Base-by-base conservation (phyloP, 1,140 invertebrate genomes). In the Polyergus mexicanus region DNA sequence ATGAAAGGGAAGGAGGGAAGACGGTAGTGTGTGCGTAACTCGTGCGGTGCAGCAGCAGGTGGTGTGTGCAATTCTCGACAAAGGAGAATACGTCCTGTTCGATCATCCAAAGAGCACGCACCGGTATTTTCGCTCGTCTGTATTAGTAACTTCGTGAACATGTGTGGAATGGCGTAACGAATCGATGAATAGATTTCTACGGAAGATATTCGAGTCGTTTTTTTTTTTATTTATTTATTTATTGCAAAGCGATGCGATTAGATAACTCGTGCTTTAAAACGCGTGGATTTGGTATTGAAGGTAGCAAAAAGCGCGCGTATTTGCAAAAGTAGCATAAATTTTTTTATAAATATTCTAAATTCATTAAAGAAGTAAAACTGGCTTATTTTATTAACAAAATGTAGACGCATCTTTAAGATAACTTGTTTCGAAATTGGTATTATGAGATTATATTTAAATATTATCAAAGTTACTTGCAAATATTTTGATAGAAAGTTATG, bases 231-330 rank as follows among this genome's bases (percentile, higher is more conserved):
- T n/a, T n/a, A n/a, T n/a, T n/a, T n/a, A n/a, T n/a, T n/a, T 51
- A 38, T 72, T 72, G 78, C 66, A 72, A 81, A 72, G 35, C 22
- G 19, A 19, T 19, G 51, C 60, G 51, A 81, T 81, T 81, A 58
- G 78, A 71, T 71, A 60, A 16, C 51, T 28, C 16, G 41, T 38
- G 35, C 41, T 76, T 66, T n/a, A 62, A 38, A 35, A 10, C 22
- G 16, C n/a, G n/a, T 16, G 22, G 16, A 32, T 22, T 19, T 25
- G 16, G 11, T 51, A 35, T 32, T 32, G 13, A 19, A 44, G 58
- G 10, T 58, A 16, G 19, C 38, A 16, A n/a, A 38, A 72, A 60
- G 32, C 10, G 25, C 3, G 1, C 19, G 13, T 11, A n/a, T 32
- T 28, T 41, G 22, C 6, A 60, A 22, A 51, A 19, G 60, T 71